These are phyloP conservation scores for Lanius ludovicianus DNA, from an alignment of 2,113 vertebrate species.

Conservation along the genomic window DNA sequence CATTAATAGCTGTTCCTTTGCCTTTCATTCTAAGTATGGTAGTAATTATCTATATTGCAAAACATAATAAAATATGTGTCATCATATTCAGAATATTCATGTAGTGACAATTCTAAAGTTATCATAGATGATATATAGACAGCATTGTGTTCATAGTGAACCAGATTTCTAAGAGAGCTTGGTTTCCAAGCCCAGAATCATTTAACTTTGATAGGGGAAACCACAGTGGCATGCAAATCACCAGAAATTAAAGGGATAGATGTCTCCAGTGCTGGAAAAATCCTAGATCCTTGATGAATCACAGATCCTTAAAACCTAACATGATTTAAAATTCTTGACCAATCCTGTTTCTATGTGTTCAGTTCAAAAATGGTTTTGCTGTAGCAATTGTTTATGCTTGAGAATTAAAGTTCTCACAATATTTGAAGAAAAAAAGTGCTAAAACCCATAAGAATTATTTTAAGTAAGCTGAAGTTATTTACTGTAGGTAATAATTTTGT, in stretches of 20 bases:
- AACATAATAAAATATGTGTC: slow-evolving; percentile 34
- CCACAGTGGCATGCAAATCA: neutral
- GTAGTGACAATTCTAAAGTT: slow-evolving; percentile 14
- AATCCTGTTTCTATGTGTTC: fast-evolving
- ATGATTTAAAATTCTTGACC: neutral
- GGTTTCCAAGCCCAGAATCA: neutral
- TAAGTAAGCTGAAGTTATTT: neutral
- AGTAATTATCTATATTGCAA: slow-evolving; percentile 57
- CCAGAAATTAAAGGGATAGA: neutral
- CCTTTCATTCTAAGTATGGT: slow-evolving; percentile 45
- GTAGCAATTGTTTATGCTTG: neutral
- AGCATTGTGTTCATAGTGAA: neutral
- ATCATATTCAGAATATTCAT: slow-evolving; percentile 34
- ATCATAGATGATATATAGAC: neutral
- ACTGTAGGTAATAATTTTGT: neutral
- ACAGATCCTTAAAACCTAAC: neutral
- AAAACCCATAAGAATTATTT: neutral
- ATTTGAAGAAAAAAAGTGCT: neutral
- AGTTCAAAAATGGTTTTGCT: neutral
- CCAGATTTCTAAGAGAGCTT: neutral
- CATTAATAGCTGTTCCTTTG: slow-evolving; percentile 50
- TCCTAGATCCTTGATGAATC: neutral
- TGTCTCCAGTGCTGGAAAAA: neutral
- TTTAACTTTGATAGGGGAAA: neutral
- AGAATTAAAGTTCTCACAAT: neutral